Evolutionary conservation across 2,888 invertebrate genomes (phyloP).

Genomic region (Coenonympha arcania): DNA sequence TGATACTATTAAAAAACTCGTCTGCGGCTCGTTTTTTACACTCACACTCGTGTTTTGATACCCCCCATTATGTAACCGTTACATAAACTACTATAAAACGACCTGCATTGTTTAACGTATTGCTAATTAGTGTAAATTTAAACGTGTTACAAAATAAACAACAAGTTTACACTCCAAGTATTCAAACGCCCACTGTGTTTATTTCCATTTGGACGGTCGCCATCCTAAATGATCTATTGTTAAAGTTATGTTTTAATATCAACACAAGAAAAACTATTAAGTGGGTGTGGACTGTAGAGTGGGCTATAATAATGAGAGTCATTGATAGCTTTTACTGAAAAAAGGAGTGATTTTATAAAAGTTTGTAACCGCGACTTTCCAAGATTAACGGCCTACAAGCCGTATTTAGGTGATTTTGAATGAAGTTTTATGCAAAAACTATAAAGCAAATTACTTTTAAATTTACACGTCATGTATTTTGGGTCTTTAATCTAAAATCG

Average conservation of each 20-base stretch:
- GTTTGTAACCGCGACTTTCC: background rate
- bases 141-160: constrained; percentile 36
- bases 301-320: background rate
- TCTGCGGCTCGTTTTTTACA: too few species aligned
- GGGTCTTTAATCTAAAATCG: too few species aligned
- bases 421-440: too few species aligned
- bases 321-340: background rate
- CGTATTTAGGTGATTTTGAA: too few species aligned
- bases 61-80: too few species aligned
- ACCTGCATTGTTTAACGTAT: constrained; percentile 15
- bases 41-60: too few species aligned
- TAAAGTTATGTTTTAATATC: constrained; percentile 32
- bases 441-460: too few species aligned
- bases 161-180: constrained; percentile 34
- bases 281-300: background rate
- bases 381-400: too few species aligned
- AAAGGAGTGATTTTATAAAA: background rate
- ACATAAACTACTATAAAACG: too few species aligned
- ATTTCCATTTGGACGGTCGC: constrained; percentile 36
- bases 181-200: constrained; percentile 31
- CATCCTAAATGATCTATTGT: constrained; percentile 39
- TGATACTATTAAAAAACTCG: too few species aligned
- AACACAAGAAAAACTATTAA: constrained; percentile 14
- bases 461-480: too few species aligned
- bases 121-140: constrained; percentile 32